phyloP scores from a whole-genome alignment of 2,888 invertebrate species.

The Apotomis betuletana region DNA sequence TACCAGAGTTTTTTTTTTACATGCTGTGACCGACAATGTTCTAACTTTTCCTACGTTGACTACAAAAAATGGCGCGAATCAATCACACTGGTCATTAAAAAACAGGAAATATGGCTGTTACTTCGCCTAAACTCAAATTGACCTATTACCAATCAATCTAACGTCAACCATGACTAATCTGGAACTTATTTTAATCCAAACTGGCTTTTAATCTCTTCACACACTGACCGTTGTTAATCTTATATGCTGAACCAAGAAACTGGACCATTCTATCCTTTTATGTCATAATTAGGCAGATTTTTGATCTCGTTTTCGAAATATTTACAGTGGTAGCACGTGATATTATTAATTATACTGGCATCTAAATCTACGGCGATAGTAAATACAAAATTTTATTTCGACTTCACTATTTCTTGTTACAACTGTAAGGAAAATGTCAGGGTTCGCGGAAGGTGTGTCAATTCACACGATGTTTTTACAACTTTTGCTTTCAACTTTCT shows the following conservation, averaged over 20 bases:
- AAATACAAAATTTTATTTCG: too few species aligned
- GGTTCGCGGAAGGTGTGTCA: background rate
- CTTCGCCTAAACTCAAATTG: slow-evolving; percentile 9
- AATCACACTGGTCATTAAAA: background rate
- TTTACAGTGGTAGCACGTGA: too few species aligned
- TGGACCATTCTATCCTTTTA: slow-evolving; percentile 2
- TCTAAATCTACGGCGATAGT: too few species aligned
- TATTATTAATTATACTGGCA: too few species aligned
- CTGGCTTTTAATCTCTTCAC: background rate
- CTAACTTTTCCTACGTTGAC: too few species aligned
- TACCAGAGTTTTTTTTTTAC: too few species aligned
- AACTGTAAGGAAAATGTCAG: too few species aligned
- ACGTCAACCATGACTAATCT: background rate
- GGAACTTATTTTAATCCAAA: background rate
- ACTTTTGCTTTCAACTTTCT: slow-evolving; percentile 33
- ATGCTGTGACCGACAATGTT: too few species aligned
- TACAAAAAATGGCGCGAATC: too few species aligned
- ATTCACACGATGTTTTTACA: slow-evolving; percentile 24
- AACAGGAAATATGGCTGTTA: background rate
- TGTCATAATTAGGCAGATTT: background rate
- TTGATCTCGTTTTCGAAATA: background rate
- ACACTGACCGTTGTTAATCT: background rate
- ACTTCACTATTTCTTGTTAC: too few species aligned
- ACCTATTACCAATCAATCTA: slow-evolving; percentile 15
- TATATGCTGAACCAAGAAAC: background rate